Conservation (phyloP, 2,888 invertebrate species). For the Myopa tessellatipennis region DNA sequence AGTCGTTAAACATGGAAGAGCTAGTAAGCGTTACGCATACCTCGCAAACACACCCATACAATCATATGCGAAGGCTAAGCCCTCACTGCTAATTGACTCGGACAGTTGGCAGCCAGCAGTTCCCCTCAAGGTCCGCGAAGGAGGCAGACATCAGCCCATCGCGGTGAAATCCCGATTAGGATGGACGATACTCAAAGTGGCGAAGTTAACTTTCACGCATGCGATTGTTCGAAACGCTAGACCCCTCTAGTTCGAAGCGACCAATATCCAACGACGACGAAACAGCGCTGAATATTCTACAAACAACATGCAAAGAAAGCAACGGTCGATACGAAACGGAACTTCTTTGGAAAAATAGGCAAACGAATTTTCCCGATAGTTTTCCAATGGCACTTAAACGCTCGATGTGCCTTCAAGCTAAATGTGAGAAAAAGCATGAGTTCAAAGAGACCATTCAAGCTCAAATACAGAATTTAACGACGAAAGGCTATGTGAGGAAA, state of each 20-base stretch:
- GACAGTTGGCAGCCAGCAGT: slow-evolving; percentile 39
- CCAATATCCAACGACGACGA: slow-evolving; percentile 25
- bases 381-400: slow-evolving; percentile 27
- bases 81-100: slow-evolving; percentile 37
- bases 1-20: slow-evolving; percentile 16
- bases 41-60: too few species aligned
- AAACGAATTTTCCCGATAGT: background rate
- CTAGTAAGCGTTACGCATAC: background rate
- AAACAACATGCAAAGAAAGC: slow-evolving; percentile 29
- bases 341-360: slow-evolving; percentile 33
- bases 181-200: too few species aligned
- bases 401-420: slow-evolving; percentile 21
- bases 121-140: slow-evolving; percentile 37
- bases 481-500: background rate
- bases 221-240: slow-evolving; percentile 39
- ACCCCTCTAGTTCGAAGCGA: slow-evolving; percentile 5
- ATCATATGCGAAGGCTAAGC: background rate
- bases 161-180: slow-evolving; percentile 36
- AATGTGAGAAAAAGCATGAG: slow-evolving; percentile 7
- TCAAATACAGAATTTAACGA: background rate
- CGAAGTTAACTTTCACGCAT: slow-evolving; percentile 33
- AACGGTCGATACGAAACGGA: slow-evolving; percentile 30
- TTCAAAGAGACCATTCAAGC: background rate
- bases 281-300: slow-evolving; percentile 23
- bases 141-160: slow-evolving; percentile 32